Percentiles rank a stretch among this genome's conserved stretches.
Evolutionary conservation across 2,113 vertebrate species (phyloP).

Genomic region (Oxyura jamaicensis): DNA sequence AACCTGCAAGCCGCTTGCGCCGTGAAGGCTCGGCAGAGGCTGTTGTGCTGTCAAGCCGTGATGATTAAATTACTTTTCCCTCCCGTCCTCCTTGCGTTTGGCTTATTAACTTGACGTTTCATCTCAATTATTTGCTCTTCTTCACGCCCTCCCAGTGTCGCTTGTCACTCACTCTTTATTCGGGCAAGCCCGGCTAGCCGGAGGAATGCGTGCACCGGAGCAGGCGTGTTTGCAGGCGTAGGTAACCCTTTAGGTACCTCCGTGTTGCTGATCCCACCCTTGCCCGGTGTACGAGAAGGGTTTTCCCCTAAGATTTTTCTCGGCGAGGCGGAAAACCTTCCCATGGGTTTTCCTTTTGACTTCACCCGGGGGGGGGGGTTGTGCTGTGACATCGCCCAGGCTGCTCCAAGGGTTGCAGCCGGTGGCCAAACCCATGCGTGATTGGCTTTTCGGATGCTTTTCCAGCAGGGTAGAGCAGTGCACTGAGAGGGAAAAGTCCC

Average conservation of each 20-base stretch:
- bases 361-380: not conserved
- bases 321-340: fast-evolving
- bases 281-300: fast-evolving
- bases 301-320: not conserved
- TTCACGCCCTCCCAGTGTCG: not conserved
- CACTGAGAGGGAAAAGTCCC: not conserved
- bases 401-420: not conserved
- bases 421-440: too few relatives aligned
- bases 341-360: not conserved
- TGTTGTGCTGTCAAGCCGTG: not conserved
- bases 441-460: not conserved
- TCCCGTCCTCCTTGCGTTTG: fast-evolving
- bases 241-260: not conserved
- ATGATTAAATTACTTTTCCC: not conserved
- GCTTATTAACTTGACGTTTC: not conserved
- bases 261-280: fast-evolving
- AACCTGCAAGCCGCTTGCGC: fast-evolving
- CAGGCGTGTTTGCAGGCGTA: not conserved
- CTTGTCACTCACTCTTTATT: not conserved
- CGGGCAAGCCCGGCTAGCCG: not conserved
- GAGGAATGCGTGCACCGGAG: not conserved
- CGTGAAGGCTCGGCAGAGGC: fast-evolving
- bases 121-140: not conserved
- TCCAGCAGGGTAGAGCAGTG: not conserved
- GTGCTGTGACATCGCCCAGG: not conserved